These are phyloP conservation scores for Eolophus roseicapilla DNA, from an alignment of 2,113 vertebrate species.

Conservation along the genomic window DNA sequence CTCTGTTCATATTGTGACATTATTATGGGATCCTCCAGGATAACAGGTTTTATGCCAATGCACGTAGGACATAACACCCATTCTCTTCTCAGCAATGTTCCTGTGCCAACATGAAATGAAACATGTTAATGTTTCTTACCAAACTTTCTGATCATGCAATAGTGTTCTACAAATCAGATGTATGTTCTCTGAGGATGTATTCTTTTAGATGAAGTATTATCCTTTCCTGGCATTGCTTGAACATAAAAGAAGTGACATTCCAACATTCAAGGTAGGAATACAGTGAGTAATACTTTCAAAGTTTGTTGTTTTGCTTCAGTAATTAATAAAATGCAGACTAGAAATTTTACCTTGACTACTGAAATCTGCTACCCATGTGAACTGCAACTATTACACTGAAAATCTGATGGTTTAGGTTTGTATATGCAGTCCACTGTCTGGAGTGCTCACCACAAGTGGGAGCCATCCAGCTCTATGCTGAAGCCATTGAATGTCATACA, in stretches of 20 bases:
- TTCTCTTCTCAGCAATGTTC: background rate
- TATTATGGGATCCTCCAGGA: background rate
- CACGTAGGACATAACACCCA: background rate
- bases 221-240: background rate
- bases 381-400: background rate
- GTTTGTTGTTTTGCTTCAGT: background rate
- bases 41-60: background rate
- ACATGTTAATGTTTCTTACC: background rate
- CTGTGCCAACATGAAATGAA: background rate
- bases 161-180: background rate
- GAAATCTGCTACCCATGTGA: background rate
- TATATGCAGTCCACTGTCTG: background rate
- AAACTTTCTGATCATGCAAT: background rate
- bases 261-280: background rate
- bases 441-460: background rate
- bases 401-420: background rate
- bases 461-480: background rate
- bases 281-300: background rate
- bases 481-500: background rate
- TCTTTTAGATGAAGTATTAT: background rate
- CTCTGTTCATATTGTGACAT: background rate
- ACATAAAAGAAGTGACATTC: background rate
- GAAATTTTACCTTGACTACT: background rate
- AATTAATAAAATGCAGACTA: background rate
- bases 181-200: background rate